Percentiles rank a stretch among this genome's conserved stretches.
phyloP scores from a whole-genome alignment of 2,797 vertebrate genomes.

The Tragopan temminckii region DNA sequence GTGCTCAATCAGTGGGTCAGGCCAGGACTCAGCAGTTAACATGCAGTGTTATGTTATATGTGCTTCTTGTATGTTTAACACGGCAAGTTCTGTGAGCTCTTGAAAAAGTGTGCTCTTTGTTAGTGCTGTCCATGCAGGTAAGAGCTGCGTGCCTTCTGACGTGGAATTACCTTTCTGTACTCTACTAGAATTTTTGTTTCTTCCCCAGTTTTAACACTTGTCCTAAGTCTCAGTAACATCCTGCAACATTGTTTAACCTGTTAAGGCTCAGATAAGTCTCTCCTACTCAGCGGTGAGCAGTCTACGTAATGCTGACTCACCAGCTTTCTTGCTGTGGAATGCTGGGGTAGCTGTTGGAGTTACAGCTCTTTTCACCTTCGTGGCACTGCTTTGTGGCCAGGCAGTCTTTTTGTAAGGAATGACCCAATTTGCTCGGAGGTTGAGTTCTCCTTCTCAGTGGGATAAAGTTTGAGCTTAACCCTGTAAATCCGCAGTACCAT shows the following conservation, averaged over 20 bases:
- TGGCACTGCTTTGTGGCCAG: neutral
- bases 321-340: neutral
- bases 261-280: neutral
- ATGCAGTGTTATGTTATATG: neutral
- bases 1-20: too few relatives aligned
- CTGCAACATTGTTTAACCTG: neutral
- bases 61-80: slow-evolving; percentile 24
- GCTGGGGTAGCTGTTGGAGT: neutral
- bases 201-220: neutral
- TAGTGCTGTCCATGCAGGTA: accelerated
- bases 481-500: slow-evolving; percentile 20
- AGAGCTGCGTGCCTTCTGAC: accelerated
- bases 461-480: slow-evolving; percentile 36
- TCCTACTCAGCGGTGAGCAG: neutral
- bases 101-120: neutral
- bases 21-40: too few relatives aligned
- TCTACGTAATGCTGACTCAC: accelerated
- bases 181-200: neutral
- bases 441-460: neutral
- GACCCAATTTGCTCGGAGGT: slow-evolving; percentile 4
- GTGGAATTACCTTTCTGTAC: accelerated
- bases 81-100: slow-evolving; percentile 24
- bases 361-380: neutral
- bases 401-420: accelerated
- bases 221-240: neutral